Base-by-base conservation (phyloP, 2,888 invertebrate species). In the Furcula furcula region DNA sequence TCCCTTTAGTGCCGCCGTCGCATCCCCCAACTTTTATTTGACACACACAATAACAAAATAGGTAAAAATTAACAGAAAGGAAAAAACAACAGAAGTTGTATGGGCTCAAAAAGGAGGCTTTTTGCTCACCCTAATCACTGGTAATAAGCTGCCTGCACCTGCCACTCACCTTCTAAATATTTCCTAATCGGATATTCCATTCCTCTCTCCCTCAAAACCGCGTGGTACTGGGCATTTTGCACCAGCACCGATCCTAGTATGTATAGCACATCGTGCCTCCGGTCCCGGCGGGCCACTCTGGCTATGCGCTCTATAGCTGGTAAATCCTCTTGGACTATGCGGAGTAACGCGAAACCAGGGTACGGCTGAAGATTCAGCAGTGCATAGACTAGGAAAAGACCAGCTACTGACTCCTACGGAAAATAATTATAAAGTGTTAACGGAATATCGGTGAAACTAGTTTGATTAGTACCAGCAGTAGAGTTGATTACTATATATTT, bases 331-430 rank as follows among this genome's bases (percentile, higher is more conserved):
- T 80, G 76, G 0, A 67, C 48, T 0, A 88, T 16, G 0, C 81
- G 65, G 0, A 88, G 52, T 0, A 56, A 28, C 0, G 79, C 80
- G 14, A 85, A 83, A 0, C 62, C 52, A 0, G 50, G 2, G 38
- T 65, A 84, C 0, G 87, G 87, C 34, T 88, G 87, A 0, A 77
- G 49, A 18, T 72, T 65, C 1, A 81, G 34, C 0, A 88, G 43
- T 0, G 67, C 72, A 22, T 88, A 87, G 0, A 83, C 74, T 2
- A 88, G 47, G 45, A 83, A 87, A 0, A 87, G 50, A 0, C 83
- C 85, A 0, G 72, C 70, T 34, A 86, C 70, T 1, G 74, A 65
- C 40, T 77, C 74, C 87, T 87, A n/a, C n/a, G n/a, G n/a, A n/a
- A n/a, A n/a, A n/a, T n/a, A n/a, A n/a, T n/a, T n/a, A n/a, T n/a